A percentile compares a stretch with the other conserved stretches of the same genome.
Conservation (phyloP, 2,113 vertebrate genomes). For the Porphyrio hochstetteri region DNA sequence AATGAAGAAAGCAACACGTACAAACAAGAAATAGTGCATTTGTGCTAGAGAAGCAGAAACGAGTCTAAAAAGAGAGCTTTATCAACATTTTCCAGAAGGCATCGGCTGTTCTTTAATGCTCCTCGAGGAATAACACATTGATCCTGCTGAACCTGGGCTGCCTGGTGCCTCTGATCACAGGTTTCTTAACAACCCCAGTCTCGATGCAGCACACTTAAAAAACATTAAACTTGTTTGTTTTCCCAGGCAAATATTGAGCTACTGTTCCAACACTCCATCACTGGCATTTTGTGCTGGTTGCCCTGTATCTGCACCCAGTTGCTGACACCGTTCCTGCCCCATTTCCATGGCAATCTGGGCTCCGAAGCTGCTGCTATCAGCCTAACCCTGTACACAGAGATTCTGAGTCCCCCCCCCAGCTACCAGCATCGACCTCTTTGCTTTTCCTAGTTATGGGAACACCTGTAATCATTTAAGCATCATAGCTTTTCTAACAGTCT, state of each 20-base stretch:
- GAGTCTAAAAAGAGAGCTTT: conserved; percentile 35
- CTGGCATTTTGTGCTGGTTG: not conserved
- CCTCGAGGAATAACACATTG: not conserved
- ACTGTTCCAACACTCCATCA: not conserved
- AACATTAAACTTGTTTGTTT: not conserved
- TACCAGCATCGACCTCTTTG: not conserved
- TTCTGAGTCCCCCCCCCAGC: not conserved
- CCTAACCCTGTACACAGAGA: accelerated
- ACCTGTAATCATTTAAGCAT: not conserved
- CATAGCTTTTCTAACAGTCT: not conserved
- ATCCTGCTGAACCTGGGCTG: conserved; percentile 7
- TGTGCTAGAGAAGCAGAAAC: conserved; percentile 55
- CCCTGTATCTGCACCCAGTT: not conserved
- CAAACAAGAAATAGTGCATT: conserved; percentile 18
- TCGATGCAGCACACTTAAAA: not conserved
- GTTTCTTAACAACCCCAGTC: not conserved
- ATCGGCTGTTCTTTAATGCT: not conserved
- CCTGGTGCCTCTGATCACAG: conserved; percentile 21
- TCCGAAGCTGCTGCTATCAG: not conserved
- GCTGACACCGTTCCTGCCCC: not conserved
- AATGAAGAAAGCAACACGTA: conserved; percentile 23
- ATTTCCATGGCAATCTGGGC: not conserved
- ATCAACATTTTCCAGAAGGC: conserved; percentile 55
- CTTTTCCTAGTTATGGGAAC: not conserved
- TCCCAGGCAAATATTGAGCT: not conserved